A percentile compares a stretch with the other conserved stretches of the same genome.
These are phyloP conservation scores for Lepidurus arcticus DNA, from an alignment of 1,140 invertebrate species.

Conservation along the genomic window DNA sequence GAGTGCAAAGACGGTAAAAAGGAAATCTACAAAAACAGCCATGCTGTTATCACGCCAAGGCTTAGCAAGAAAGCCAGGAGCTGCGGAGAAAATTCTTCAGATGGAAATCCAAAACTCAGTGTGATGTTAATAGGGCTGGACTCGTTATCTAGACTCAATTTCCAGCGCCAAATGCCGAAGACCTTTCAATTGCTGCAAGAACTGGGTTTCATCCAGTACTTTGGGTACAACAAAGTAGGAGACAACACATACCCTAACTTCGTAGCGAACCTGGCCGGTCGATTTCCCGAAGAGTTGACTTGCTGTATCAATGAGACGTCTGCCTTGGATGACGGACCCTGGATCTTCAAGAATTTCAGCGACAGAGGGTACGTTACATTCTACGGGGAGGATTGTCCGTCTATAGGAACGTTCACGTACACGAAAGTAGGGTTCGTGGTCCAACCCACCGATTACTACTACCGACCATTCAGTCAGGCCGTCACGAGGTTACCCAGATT, in stretches of 20 bases:
- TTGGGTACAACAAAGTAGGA: conserved; percentile 43
- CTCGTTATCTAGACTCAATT: not conserved
- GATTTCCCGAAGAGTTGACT: conserved; percentile 36
- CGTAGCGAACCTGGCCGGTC: conserved; percentile 39
- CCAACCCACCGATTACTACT: conserved; percentile 75
- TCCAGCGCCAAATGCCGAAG: not conserved
- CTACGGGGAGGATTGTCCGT: conserved; percentile 68
- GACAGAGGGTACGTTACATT: conserved; percentile 67
- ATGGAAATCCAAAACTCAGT: not conserved
- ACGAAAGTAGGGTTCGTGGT: conserved; percentile 66
- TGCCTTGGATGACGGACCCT: conserved; percentile 62
- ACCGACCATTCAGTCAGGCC: conserved; percentile 49
- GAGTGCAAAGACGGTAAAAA: not conserved
- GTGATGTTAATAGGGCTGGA: not conserved
- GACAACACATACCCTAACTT: conserved; percentile 44
- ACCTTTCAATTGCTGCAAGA: not conserved
- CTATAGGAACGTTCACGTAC: conserved; percentile 75
- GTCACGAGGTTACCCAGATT: not conserved
- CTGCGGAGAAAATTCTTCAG: not conserved
- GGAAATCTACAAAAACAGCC: not conserved
- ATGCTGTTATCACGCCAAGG: not conserved
- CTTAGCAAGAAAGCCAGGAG: not conserved
- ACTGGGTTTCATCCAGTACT: conserved; percentile 36
- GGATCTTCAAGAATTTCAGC: conserved; percentile 71
- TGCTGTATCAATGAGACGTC: conserved; percentile 39